These are phyloP conservation scores for Drosophila picticornis DNA, from an alignment of 2,888 invertebrate species.

Conservation along the genomic window DNA sequence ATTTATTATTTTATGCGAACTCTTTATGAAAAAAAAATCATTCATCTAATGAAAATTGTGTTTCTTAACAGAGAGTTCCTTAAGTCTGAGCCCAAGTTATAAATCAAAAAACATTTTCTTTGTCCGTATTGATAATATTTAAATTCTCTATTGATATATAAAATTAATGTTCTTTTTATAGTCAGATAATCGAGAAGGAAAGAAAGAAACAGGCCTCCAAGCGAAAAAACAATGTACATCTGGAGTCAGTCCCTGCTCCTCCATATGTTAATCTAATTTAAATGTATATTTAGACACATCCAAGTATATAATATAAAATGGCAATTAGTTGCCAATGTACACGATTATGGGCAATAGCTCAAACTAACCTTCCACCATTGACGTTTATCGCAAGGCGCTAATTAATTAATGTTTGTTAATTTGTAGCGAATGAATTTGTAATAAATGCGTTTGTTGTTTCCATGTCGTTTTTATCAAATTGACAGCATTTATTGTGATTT, in stretches of 20 bases:
- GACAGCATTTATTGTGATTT: constrained; percentile 37
- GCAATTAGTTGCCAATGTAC: not conserved
- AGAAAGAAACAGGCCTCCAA: not conserved
- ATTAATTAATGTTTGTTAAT: constrained; percentile 47
- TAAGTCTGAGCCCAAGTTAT: too few relatives aligned
- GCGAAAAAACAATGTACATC: not conserved
- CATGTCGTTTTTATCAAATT: constrained; percentile 39
- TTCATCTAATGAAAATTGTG: not conserved
- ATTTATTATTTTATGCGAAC: constrained; percentile 3
- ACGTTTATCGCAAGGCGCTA: constrained; percentile 28
- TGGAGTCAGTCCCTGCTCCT: not conserved
- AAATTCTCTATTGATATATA: not conserved
- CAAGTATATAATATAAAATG: not conserved
- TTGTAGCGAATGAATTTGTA: constrained; percentile 40
- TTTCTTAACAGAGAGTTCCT: not conserved
- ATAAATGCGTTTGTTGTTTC: constrained; percentile 17
- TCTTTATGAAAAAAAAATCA: not conserved
- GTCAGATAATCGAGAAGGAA: not conserved
- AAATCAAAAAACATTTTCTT: not conserved
- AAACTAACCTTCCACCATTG: constrained; percentile 23
- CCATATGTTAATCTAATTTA: not conserved
- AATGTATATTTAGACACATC: not conserved
- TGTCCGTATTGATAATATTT: not conserved
- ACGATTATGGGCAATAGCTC: not conserved
- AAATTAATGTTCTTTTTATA: not conserved